These are phyloP conservation scores for Alviniconcha strummeri DNA, from an alignment of 2,888 invertebrate species.

Conservation along the genomic window DNA sequence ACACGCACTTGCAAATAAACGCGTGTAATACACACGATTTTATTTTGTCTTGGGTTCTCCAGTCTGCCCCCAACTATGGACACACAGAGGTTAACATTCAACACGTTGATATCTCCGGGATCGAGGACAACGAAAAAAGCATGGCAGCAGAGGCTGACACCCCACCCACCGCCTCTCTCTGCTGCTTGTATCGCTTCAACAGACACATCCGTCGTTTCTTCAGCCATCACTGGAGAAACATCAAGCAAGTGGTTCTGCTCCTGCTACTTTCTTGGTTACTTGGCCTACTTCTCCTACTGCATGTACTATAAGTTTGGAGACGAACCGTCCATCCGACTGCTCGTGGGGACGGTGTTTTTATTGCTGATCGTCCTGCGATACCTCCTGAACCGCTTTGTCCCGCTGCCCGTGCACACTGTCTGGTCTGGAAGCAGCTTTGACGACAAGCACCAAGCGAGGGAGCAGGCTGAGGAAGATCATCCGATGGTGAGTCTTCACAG, in stretches of 20 bases:
- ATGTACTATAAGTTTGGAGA: constrained; percentile 46
- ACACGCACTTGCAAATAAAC: too few species aligned
- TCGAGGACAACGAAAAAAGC: too few species aligned
- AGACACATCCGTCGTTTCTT: not conserved
- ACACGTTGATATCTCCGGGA: too few species aligned
- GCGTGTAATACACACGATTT: too few species aligned
- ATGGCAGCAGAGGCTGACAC: too few species aligned
- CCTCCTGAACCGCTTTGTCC: not conserved
- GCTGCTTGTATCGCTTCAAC: constrained; percentile 25
- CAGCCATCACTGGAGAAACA: not conserved
- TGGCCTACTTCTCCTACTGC: constrained; percentile 39
- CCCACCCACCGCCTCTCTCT: not conserved
- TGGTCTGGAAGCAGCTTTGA: not conserved
- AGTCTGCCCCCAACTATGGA: too few species aligned
- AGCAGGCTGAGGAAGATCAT: not conserved
- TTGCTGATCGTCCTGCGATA: not conserved
- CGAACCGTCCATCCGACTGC: constrained; percentile 48
- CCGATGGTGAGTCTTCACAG: not conserved
- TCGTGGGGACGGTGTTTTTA: constrained; percentile 45
- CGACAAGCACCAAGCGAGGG: not conserved
- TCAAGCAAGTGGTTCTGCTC: not conserved
- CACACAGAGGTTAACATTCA: too few species aligned
- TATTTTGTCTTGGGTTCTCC: constrained; percentile 1
- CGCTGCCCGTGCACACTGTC: too few species aligned
- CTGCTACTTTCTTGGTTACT: constrained; percentile 33